Percentiles rank a stretch among this genome's conserved stretches.
Evolutionary conservation across 1,140 invertebrate species (phyloP).

Genomic region (Streblospio benedicti): DNA sequence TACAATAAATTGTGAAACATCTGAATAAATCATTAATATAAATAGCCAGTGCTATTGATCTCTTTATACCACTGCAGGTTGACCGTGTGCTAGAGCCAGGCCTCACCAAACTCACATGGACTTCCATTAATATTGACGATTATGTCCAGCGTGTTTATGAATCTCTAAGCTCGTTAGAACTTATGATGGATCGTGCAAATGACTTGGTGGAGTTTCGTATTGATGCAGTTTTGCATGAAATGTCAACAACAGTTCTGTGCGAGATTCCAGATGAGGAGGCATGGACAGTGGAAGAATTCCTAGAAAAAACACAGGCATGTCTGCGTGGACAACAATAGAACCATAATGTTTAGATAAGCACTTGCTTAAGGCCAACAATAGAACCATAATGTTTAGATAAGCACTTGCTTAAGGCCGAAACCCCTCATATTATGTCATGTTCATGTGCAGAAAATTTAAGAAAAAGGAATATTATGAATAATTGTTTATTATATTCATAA

Average conservation of each 20-base stretch:
- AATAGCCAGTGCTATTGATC: too few species aligned
- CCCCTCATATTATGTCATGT: too few species aligned
- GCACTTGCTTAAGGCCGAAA: too few species aligned
- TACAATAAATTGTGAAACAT: too few species aligned
- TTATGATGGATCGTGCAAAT: constrained; percentile 71
- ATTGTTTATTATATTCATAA: too few species aligned
- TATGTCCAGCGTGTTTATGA: constrained; percentile 59
- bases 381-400: too few species aligned
- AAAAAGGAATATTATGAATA: too few species aligned
- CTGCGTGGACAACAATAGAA: not conserved
- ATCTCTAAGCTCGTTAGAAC: constrained; percentile 71
- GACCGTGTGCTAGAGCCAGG: constrained; percentile 61
- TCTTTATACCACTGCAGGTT: too few species aligned
- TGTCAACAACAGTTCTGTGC: constrained; percentile 74
- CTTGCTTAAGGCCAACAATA: not conserved
- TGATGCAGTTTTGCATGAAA: constrained; percentile 71
- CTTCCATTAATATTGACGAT: constrained; percentile 63
- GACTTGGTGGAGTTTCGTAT: constrained; percentile 88
- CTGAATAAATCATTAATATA: too few species aligned
- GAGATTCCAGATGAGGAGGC: constrained; percentile 67
- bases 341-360: not conserved
- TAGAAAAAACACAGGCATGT: constrained; percentile 62
- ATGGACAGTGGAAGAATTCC: constrained; percentile 77
- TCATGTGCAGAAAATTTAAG: too few species aligned
- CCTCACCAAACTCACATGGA: constrained; percentile 69